Evolutionary conservation across 2,797 vertebrate genomes (phyloP).

Genomic region (Mus caroli): DNA sequence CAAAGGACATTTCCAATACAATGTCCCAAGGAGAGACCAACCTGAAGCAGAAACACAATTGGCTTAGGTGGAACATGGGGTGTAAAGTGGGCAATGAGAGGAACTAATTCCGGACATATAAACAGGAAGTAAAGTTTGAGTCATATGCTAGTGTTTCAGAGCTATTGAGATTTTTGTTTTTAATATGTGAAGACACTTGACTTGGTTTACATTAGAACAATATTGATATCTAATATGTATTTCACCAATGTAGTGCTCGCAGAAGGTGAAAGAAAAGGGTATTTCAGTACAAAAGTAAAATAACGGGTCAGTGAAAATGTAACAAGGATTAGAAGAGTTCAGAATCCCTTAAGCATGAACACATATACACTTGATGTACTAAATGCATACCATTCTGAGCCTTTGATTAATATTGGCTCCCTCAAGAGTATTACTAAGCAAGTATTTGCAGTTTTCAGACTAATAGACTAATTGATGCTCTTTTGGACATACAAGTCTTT

Average conservation of each 20-base stretch:
- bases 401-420: conserved; percentile 73
- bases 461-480: conserved; percentile 46
- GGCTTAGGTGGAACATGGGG: not conserved
- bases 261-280: not conserved
- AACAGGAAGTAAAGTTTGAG: not conserved
- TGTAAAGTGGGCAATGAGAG: not conserved
- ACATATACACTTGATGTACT: conserved; percentile 45
- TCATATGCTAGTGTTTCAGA: not conserved
- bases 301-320: not conserved
- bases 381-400: conserved; percentile 62
- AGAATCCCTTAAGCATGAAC: not conserved
- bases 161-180: not conserved
- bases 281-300: conserved; percentile 8
- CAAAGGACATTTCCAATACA: not conserved
- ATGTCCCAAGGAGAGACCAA: not conserved
- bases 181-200: not conserved
- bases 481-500: conserved; percentile 43
- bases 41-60: not conserved
- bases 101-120: not conserved
- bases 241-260: not conserved
- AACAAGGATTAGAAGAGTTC: conserved; percentile 47
- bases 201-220: conserved; percentile 4
- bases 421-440: conserved; percentile 62
- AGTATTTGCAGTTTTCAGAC: conserved; percentile 74
- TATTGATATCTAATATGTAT: not conserved